Base-by-base conservation (phyloP, 2,888 invertebrate genomes). In the Trilocha varians region DNA sequence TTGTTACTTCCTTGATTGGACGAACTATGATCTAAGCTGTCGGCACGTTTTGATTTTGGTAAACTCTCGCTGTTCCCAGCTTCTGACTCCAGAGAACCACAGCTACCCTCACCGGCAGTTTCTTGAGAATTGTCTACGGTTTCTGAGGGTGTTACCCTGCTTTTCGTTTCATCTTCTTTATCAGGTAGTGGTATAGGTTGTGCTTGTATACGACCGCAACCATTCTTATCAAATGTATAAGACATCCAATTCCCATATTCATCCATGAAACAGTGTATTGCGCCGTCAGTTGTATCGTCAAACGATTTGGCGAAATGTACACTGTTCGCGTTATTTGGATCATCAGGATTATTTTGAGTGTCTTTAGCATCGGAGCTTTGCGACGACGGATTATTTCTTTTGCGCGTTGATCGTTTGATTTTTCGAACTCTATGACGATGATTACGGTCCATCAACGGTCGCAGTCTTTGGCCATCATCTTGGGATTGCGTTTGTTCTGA, bases 171-270 rank as follows among this genome's bases (percentile, higher is more conserved):
- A 25, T 80, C 82, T 40, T 75, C 75, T 50, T 77, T 77, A 16
- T 77, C 77, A 4, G 75, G 71, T 32, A 77, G 52, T 1, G 77
- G 72, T 14, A 78, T 69, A 0, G 78, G 72, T 39, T 85, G 83
- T 1, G 76, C 72, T 45, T 87, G 87, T 1, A 76, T 68, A 38
- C 78, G 67, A 0, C 89, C 88, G 1, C 88, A 78, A 52, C 91
- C 91, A 54, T 91, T 92, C 57, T 94, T 93, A 57, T 95, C 93
- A 65, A 96, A 96, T 0, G 94, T 93, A 32, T 85, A 84, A 0
- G 94, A 93, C 78, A 94, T 89, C 93, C 95, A 95, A 59, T 94
- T 93, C 34, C 94, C 95, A 57, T 90, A 90, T 64, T 95, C 95
- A 60, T 96, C 95, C 70, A 92, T 90, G 61, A 94, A 95, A 67